These are phyloP conservation scores for Tachystola acroxantha DNA, from an alignment of 2,888 invertebrate species.

Conservation along the genomic window DNA sequence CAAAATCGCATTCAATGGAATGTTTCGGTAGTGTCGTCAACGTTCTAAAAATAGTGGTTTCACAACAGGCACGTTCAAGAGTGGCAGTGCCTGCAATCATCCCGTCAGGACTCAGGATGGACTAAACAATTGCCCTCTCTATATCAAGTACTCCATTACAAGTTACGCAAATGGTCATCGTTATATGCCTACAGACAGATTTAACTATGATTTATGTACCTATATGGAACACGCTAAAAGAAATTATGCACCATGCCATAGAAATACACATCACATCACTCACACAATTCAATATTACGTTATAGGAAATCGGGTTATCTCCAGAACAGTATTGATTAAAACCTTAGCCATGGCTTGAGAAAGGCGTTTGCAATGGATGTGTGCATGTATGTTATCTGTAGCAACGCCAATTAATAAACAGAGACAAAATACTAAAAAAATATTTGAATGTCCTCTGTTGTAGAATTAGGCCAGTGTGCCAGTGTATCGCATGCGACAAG, in stretches of 20 bases:
- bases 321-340: neutral
- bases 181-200: constrained; percentile 1
- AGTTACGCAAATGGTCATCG: constrained; percentile 24
- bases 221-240: neutral
- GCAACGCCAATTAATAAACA: too few relatives aligned
- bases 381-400: too few relatives aligned
- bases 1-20: constrained; percentile 49
- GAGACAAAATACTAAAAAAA: too few relatives aligned
- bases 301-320: neutral
- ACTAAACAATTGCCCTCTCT: constrained; percentile 39
- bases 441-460: too few relatives aligned
- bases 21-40: constrained; percentile 56
- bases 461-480: constrained; percentile 59
- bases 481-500: constrained; percentile 48
- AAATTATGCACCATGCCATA: neutral
- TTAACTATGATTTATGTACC: constrained; percentile 1
- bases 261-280: neutral
- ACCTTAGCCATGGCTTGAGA: neutral
- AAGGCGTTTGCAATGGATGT: neutral
- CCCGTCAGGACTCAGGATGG: constrained; percentile 49
- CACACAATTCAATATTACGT: neutral
- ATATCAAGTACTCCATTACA: constrained; percentile 29
- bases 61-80: constrained; percentile 45
- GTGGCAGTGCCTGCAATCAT: constrained; percentile 46
- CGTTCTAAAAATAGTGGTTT: constrained; percentile 57